Percentiles rank a stretch among this genome's conserved stretches.
Evolutionary conservation across 1,140 invertebrate genomes (phyloP).

Genomic region (Bombus confusus): DNA sequence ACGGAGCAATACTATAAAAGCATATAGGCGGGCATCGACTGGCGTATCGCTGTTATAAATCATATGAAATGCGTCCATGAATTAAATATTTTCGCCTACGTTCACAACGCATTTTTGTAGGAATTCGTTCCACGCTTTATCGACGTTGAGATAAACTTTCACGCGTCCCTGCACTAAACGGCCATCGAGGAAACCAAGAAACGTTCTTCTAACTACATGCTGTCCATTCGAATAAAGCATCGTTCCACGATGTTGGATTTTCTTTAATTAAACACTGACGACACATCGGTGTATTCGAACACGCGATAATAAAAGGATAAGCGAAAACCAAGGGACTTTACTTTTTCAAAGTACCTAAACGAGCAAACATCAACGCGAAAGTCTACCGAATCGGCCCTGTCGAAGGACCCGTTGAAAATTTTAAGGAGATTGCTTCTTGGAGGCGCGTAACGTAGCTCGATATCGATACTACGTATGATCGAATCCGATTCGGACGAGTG

Average conservation of each 20-base stretch:
- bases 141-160: constrained; percentile 19
- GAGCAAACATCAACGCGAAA: not conserved
- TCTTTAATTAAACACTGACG: not conserved
- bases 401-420: not conserved
- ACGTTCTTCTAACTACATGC: not conserved
- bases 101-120: not conserved
- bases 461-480: not conserved
- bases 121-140: constrained; percentile 24
- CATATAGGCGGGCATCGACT: constrained; percentile 9
- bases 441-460: too few relatives aligned
- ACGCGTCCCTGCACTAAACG: not conserved
- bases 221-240: not conserved
- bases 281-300: too few relatives aligned
- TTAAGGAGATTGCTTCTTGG: not conserved
- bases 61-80: constrained; percentile 18
- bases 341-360: too few relatives aligned
- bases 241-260: not conserved
- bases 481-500: not conserved
- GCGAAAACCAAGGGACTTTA: too few relatives aligned
- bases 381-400: not conserved
- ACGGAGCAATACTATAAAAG: constrained; percentile 15
- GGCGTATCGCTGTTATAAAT: constrained; percentile 17
- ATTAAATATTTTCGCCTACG: constrained; percentile 26
- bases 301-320: too few relatives aligned
- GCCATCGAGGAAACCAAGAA: not conserved